phyloP scores from a whole-genome alignment of 2,113 vertebrate species.

The Aleadryas rufinucha region DNA sequence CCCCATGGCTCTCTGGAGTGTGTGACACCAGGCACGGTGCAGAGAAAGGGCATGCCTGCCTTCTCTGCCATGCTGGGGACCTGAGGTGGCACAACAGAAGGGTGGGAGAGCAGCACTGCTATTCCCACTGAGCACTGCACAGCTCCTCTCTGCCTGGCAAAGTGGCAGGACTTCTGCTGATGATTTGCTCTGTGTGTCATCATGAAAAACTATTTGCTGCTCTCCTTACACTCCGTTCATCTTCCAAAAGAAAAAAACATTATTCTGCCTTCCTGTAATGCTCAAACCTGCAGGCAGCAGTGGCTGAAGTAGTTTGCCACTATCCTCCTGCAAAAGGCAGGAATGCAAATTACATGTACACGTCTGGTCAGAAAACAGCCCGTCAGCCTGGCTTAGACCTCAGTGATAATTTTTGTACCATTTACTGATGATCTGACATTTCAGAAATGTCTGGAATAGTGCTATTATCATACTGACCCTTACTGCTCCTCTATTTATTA shows the following conservation, averaged over 20 bases:
- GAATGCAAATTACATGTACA: background rate
- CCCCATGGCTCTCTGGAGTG: background rate
- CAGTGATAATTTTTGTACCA: background rate
- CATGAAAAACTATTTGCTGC: background rate
- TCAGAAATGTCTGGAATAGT: background rate
- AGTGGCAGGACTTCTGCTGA: background rate
- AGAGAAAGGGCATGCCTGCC: background rate
- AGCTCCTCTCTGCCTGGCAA: background rate
- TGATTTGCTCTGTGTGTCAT: background rate
- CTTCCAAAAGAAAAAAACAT: background rate
- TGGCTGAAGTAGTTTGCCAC: background rate
- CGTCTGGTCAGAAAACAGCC: background rate
- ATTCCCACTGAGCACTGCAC: background rate
- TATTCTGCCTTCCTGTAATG: background rate
- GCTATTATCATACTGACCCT: background rate
- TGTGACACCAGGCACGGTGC: rapidly evolving
- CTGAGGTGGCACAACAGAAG: rapidly evolving
- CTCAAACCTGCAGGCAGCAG: background rate
- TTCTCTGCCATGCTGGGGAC: rapidly evolving
- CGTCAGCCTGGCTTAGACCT: background rate
- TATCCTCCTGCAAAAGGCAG: background rate
- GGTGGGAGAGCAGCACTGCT: background rate
- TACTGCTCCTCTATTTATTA: background rate
- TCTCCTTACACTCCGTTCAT: background rate
- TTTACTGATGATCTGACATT: rapidly evolving